Evolutionary conservation across 2,888 invertebrate species (phyloP), one percentile per base, ranked within the genome.

Genomic region (Drosophila anomalata): DNA sequence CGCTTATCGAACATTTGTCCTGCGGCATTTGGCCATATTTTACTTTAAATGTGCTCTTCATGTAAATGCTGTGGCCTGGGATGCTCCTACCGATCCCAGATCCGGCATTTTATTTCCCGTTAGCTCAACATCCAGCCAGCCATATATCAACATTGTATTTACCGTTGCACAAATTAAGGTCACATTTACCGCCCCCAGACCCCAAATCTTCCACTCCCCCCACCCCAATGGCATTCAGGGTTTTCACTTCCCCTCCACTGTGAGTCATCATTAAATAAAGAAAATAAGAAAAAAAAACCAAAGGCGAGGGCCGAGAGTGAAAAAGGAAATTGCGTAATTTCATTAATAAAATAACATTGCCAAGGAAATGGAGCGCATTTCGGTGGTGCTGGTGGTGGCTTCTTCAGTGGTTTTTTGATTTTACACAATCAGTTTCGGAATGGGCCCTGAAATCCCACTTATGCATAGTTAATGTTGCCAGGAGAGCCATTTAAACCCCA

Each of bases 21-120:
- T 74, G 53, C 75, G 74, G 68, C 73, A 47, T 55, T 69, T 58
- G 73, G 79, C 82, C 70, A 83, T 83, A 83, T 85, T 83, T 87
- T 87, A 87, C 76, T 73, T 70, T 87, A 83, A 83, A 83, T 83
- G 88, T 85, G 75, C 77, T 70, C 77, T 67, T 81, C 82, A 82
- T 82, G 82, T 75, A 87, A 82, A 87, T 82, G 85, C 68, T 79
- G 79, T 57, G 82, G 79, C 39, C 36, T 47, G 47, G 47, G 24
- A 24, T 39, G 44, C 48, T 12, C 44, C 14, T 17, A 12, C 20
- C 20, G 12, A 9, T n/a, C 53, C 26, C 54, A 33, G 44, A 44
- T 44, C 44, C 22, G 44, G 44, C 11, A 11, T 22, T 44, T 44
- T 44, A 44, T 44, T 44, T 44, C 44, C 22, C 44, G 22, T 44